A percentile compares a stretch with the other conserved stretches of the same genome.
Evolutionary conservation across 2,113 vertebrate genomes (phyloP).

Genomic region (Oncorhynchus masou): DNA sequence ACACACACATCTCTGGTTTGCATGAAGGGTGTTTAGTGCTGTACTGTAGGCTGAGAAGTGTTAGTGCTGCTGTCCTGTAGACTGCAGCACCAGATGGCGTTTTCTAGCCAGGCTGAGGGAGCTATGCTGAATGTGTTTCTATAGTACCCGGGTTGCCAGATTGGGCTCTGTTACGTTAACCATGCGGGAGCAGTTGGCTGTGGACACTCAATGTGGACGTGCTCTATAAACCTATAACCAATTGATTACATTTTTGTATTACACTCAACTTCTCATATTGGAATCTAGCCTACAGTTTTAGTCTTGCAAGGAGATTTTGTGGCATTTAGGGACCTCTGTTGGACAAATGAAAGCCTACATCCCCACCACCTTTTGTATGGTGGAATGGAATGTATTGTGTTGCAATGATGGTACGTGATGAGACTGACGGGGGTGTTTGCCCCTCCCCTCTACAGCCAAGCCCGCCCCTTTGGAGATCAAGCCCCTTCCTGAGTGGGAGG

Average conservation of each 20-base stretch:
- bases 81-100: constrained; percentile 32
- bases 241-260: too few species aligned
- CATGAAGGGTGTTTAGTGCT: neutral
- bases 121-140: constrained; percentile 12
- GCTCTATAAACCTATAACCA: neutral
- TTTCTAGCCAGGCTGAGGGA: constrained; percentile 15
- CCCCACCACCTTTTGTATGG: neutral
- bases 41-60: too few species aligned
- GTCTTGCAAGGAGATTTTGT: neutral
- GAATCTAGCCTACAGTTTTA: neutral
- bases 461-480: constrained; percentile 96
- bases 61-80: too few species aligned
- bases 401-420: neutral
- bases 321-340: neutral
- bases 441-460: constrained; percentile 75
- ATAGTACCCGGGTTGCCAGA: constrained; percentile 13
- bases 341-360: neutral
- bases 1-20: neutral
- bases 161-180: neutral
- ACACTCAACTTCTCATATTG: too few species aligned
- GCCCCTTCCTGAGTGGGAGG: constrained; percentile 92
- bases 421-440: constrained; percentile 43
- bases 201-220: neutral
- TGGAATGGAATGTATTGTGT: neutral
- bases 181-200: neutral